Base-by-base conservation (phyloP, 2,113 vertebrate genomes). In the Rhadina sibilatrix region DNA sequence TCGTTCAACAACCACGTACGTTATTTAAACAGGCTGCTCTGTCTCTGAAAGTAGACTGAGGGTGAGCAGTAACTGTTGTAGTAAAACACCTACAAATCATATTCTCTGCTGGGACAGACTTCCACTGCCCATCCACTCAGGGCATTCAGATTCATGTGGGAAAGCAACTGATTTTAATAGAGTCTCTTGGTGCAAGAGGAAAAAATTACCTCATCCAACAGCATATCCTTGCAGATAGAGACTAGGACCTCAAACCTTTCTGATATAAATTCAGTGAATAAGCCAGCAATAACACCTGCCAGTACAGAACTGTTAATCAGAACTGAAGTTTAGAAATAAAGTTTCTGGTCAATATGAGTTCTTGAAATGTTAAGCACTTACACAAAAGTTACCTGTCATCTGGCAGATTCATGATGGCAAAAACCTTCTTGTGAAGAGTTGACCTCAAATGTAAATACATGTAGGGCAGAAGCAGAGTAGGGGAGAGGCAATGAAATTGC, bases 1-100 rank as follows among this genome's bases (percentile, higher is more conserved):
- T 24, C 0, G 0, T 56, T 76, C 49, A 71, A 15, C 38, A 70
- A 8, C 35, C 53, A 8, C 44, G 35, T 8, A 30, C 2, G 3
- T 50, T 70, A 23, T 47, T 74, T 57, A 64, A 57, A 49, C 57
- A 42, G 52, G 40, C 9, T 49, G 23, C 21, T 27, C 10, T n/a
- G 17, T 11, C n/a, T 70, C 68, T 93, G 33, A 59, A 53, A 47
- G 49, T 4, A 61, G 28, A 23, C 16, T 44, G 42, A 46, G 24
- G 4, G 11, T 24, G 38, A 93, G n/a, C 18, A 74, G 74, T 38
- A 92, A 17, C 24, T 91, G 86, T 15, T 65, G 24, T 15, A 76
- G 47, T 27, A 65, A 68, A 87, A 79, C n/a, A 79, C 8, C 25
- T 63, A 47, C 35, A 74, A 30, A 33, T 28, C 11, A 2, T 42